Evolutionary conservation across 2,113 vertebrate species (phyloP).

Genomic region (Solea solea): DNA sequence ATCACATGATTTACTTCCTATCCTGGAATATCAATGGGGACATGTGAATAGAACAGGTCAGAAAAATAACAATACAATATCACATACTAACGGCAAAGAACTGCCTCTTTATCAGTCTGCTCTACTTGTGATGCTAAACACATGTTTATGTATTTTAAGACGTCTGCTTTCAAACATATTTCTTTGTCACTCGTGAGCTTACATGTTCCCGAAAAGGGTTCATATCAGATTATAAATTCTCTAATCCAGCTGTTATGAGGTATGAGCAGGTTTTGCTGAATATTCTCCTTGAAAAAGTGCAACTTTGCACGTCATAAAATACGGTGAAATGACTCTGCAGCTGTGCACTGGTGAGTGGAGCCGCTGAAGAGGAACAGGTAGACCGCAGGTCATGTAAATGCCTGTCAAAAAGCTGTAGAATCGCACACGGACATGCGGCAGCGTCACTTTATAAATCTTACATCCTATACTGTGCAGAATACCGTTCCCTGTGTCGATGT

Average conservation of each 20-base stretch:
- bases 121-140: neutral
- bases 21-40: slow-evolving; percentile 1
- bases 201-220: neutral
- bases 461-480: neutral
- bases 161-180: neutral
- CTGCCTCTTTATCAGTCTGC: neutral
- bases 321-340: neutral
- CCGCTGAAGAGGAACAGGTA: neutral
- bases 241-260: neutral
- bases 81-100: no score
- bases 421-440: slow-evolving; percentile 9
- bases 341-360: neutral
- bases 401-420: neutral
- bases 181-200: neutral
- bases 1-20: neutral
- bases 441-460: slow-evolving; percentile 7
- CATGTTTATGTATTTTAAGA: neutral
- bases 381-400: neutral
- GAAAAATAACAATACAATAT: neutral
- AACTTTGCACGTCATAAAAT: slow-evolving; percentile 21
- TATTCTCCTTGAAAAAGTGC: neutral
- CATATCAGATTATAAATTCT: neutral
- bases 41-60: neutral
- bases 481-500: neutral
- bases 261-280: neutral